Percentiles rank a stretch among this genome's conserved stretches.
These are phyloP conservation scores for Opisthocomus hoazin DNA, from an alignment of 2,113 vertebrate species.

Conservation along the genomic window DNA sequence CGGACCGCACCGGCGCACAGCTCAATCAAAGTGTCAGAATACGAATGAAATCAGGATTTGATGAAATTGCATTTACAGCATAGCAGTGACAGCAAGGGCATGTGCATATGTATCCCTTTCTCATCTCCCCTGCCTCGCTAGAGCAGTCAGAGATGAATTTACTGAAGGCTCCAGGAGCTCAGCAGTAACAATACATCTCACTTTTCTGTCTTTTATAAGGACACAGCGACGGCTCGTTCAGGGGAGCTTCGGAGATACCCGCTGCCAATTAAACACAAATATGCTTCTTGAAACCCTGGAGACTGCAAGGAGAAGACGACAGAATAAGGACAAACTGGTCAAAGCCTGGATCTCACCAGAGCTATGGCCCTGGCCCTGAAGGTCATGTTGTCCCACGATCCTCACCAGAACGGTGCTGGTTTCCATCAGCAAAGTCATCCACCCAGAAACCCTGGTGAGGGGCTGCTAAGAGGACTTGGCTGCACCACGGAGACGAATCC, in stretches of 20 bases:
- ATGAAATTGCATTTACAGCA: neutral
- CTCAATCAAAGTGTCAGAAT: neutral
- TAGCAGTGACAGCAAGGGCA: neutral
- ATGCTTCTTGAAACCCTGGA: neutral
- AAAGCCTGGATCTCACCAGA: neutral
- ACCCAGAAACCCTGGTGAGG: neutral
- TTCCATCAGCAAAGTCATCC: neutral
- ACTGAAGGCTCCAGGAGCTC: neutral
- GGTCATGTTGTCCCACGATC: fast-evolving
- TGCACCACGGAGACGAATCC: neutral
- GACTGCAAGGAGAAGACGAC: neutral
- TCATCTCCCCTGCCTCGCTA: neutral
- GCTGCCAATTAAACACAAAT: neutral
- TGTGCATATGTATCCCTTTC: neutral
- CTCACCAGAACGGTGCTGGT: neutral
- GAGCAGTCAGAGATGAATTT: neutral
- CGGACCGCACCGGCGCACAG: neutral
- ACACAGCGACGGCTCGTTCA: neutral
- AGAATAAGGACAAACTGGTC: neutral
- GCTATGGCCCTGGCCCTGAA: neutral
- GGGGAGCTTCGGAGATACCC: neutral
- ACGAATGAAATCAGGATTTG: neutral
- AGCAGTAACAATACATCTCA: neutral
- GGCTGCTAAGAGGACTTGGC: neutral
- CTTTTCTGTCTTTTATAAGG: neutral